A percentile compares a stretch with the other conserved stretches of the same genome.
Conservation (phyloP, 53 echinoderm and acorn worm genomes). For the Antedon mediterranea region DNA sequence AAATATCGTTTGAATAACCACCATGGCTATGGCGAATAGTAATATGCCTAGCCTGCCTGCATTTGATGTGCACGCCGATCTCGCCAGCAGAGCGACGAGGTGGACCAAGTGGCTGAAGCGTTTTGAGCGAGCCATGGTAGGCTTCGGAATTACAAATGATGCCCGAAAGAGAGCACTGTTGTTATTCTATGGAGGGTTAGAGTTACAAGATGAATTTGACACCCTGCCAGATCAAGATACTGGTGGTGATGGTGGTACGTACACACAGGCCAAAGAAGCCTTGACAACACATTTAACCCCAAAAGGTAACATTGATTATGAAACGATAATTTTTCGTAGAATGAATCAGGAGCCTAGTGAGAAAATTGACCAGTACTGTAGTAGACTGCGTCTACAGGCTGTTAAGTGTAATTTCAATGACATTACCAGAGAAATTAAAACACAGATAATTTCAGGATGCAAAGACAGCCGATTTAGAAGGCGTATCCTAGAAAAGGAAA, state of each 20-base stretch:
- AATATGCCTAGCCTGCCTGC: slow-evolving; percentile 26
- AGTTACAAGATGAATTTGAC: slow-evolving; percentile 3
- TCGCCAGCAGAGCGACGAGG: slow-evolving; percentile 11
- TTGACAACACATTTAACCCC: slow-evolving; percentile 23
- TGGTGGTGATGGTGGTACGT: slow-evolving; percentile 11
- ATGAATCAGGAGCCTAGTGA: slow-evolving; percentile 22
- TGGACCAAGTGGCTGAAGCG: no score
- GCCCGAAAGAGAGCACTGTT: no score
- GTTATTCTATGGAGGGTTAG: slow-evolving; percentile 35
- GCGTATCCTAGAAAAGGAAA: slow-evolving; percentile 10
- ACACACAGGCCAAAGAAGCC: slow-evolving; percentile 20
- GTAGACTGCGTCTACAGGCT: slow-evolving; percentile 13
- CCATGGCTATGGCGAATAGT: no score
- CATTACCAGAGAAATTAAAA: slow-evolving; percentile 31
- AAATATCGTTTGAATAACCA: no score
- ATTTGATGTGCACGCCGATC: slow-evolving; percentile 21
- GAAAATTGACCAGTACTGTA: slow-evolving; percentile 24
- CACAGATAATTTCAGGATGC: slow-evolving; percentile 41
- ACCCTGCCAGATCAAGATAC: neutral
- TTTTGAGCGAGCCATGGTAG: no score
- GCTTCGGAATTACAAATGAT: no score
- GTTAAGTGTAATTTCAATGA: slow-evolving; percentile 27
- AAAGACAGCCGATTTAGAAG: slow-evolving; percentile 6
- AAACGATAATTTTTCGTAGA: slow-evolving; percentile 42
- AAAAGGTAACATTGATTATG: slow-evolving; percentile 26